These are phyloP conservation scores for Drosophila falleni DNA, from an alignment of 2,888 invertebrate species.

Conservation along the genomic window DNA sequence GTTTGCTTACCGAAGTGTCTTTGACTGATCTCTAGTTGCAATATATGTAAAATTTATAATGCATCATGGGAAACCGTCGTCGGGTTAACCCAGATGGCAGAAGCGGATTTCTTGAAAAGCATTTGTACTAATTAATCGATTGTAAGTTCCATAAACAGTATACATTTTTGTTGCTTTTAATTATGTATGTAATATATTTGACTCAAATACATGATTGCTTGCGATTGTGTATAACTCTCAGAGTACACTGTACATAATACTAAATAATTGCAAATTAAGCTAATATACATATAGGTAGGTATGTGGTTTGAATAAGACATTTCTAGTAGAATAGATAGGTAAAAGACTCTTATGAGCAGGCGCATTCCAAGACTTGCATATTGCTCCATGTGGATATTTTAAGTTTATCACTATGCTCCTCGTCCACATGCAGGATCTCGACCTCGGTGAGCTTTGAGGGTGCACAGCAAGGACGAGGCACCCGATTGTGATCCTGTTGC, in stretches of 20 bases:
- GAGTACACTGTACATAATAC: constrained; percentile 5
- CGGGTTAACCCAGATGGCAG: too few species aligned
- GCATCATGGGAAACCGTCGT: too few species aligned
- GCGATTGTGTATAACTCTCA: constrained; percentile 3
- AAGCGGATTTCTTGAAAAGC: too few species aligned
- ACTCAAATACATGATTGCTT: constrained; percentile 1
- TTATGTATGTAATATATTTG: neutral
- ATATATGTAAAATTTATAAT: too few species aligned
- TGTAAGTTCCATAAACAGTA: neutral
- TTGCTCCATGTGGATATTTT: constrained; percentile 90
- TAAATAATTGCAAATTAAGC: constrained; percentile 2
- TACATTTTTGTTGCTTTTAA: neutral
- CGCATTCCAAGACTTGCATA: constrained; percentile 90
- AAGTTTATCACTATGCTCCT: constrained; percentile 87
- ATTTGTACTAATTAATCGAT: neutral
- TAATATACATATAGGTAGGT: neutral
- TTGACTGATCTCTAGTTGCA: too few species aligned
- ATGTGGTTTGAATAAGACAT: neutral
- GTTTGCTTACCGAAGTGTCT: too few species aligned
- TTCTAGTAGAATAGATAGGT: neutral
- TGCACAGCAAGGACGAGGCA: constrained; percentile 89
- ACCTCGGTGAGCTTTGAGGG: constrained; percentile 89
- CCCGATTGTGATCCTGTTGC: constrained; percentile 87
- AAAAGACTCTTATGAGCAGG: constrained; percentile 87
- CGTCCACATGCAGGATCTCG: constrained; percentile 89